These are phyloP conservation scores for Gymnodraco acuticeps DNA, from an alignment of 2,797 vertebrate species.

Conservation along the genomic window DNA sequence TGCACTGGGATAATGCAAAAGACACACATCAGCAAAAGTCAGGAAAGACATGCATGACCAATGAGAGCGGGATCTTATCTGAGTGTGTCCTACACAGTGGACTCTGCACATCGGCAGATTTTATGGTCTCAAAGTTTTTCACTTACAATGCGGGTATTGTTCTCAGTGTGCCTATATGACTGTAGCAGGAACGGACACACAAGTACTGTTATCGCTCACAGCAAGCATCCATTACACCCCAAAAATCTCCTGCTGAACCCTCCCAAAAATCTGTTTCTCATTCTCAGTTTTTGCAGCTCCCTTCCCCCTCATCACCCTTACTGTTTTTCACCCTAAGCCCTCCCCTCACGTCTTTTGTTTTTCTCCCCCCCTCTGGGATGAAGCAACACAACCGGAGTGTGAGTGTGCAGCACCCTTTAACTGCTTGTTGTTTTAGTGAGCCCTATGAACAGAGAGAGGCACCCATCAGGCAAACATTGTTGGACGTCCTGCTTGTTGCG, in stretches of 20 bases:
- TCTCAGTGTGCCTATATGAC: constrained; percentile 19
- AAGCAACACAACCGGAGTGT: constrained; percentile 20
- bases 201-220: constrained; percentile 13
- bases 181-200: not conserved
- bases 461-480: constrained; percentile 15
- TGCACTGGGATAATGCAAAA: too few relatives aligned
- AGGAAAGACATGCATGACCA: too few relatives aligned
- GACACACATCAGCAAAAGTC: not conserved
- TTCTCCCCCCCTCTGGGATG: not conserved
- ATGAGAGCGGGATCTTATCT: constrained; percentile 10
- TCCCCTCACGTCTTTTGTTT: constrained; percentile 8
- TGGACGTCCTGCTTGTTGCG: constrained; percentile 10
- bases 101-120: constrained; percentile 24
- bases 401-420: not conserved
- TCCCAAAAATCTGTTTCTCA: constrained; percentile 28
- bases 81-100: not conserved
- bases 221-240: not conserved
- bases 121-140: constrained; percentile 51
- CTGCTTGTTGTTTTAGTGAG: constrained; percentile 54
- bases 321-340: not conserved
- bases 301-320: not conserved
- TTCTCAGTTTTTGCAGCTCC: constrained; percentile 2
- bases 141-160: not conserved
- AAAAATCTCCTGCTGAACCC: constrained; percentile 9
- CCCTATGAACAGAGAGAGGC: constrained; percentile 11